A percentile compares a stretch with the other conserved stretches of the same genome.
These are phyloP conservation scores for Rhinatrema bivittatum DNA, from an alignment of 2,797 vertebrate genomes.

Conservation along the genomic window DNA sequence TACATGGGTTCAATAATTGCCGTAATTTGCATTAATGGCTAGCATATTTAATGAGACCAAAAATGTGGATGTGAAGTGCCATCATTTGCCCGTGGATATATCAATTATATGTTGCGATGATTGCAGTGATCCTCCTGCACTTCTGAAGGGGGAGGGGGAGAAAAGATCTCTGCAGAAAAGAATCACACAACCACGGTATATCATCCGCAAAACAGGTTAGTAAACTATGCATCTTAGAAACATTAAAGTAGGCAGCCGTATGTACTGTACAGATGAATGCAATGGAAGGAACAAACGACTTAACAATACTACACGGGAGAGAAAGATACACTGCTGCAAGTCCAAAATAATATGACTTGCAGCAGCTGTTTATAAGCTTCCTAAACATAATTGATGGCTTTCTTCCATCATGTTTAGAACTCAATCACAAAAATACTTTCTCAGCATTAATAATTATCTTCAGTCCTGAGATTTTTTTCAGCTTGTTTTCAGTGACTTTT, in stretches of 20 bases:
- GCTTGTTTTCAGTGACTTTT: too few relatives aligned
- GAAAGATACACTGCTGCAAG: too few relatives aligned
- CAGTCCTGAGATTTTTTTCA: too few relatives aligned
- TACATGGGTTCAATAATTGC: slow-evolving; percentile 1
- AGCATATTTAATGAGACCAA: background rate
- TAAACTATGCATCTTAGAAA: slow-evolving; percentile 41
- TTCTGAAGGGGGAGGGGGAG: slow-evolving; percentile 22
- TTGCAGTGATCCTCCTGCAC: background rate
- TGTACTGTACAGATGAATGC: slow-evolving; percentile 18
- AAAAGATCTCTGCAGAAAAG: slow-evolving; percentile 16
- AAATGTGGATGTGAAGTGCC: slow-evolving; percentile 4
- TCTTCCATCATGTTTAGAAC: too few relatives aligned
- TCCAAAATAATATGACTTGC: too few relatives aligned
- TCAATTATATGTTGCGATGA: slow-evolving; percentile 6
- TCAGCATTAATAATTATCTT: too few relatives aligned
- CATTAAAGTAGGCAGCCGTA: slow-evolving; percentile 30
- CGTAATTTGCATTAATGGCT: slow-evolving; percentile 8
- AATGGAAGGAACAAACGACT: too few relatives aligned
- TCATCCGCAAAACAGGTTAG: slow-evolving; percentile 31
- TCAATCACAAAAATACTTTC: too few relatives aligned
- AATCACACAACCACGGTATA: slow-evolving; percentile 29
- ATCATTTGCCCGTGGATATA: background rate
- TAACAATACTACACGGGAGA: too few relatives aligned
- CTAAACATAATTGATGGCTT: too few relatives aligned
- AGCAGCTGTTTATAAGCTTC: too few relatives aligned